Base-by-base conservation (phyloP, 2,888 invertebrate species). In the Polietes domitor region DNA sequence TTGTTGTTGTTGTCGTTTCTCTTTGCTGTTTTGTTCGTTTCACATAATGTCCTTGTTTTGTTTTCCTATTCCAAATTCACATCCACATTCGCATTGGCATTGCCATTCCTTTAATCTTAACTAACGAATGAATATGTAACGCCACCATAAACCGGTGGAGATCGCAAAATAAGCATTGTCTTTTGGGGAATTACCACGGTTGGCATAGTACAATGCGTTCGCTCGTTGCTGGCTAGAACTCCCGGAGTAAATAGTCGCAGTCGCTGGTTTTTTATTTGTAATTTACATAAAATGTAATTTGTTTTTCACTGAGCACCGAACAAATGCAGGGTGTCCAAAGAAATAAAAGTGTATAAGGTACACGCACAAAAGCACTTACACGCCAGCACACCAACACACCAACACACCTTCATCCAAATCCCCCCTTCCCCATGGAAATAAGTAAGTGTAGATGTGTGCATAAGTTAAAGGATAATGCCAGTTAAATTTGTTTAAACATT, bases 211-310 rank as follows among this genome's bases (percentile, higher is more conserved):
- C 47, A 47, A 47, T 47, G 47, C n/a, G 47, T 4, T 32, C 9
- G 32, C 32, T 32, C n/a, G 32, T 15, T 47, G 47, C 47, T 47
- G 47, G 15, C 61, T 15, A n/a, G 28, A 2, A 61, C n/a, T 61
- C 7, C 61, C 28, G 32, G 61, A 61, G 32, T 28, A 61, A 61
- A 28, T 32, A 61, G 28, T 61, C n/a, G n/a, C 15, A 47, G 74
- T 75, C 43, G 73, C 43, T 63, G 55, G 63, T 63, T 77, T 63
- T 77, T 80, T 55, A 75, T 47, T 37, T 77, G 63, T 71, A 83
- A 80, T 83, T 83, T 83, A 80, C 83, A 77, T 83, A 80, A 80
- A 83, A 83, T 83, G 77, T 77, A 83, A 75, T 83, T 83, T 83
- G 32, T 65, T 50, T 72, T 53, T 72, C 37, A 50, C 19, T 53